Base-by-base conservation (phyloP, 1,140 invertebrate species). In the Orius insidiosus region DNA sequence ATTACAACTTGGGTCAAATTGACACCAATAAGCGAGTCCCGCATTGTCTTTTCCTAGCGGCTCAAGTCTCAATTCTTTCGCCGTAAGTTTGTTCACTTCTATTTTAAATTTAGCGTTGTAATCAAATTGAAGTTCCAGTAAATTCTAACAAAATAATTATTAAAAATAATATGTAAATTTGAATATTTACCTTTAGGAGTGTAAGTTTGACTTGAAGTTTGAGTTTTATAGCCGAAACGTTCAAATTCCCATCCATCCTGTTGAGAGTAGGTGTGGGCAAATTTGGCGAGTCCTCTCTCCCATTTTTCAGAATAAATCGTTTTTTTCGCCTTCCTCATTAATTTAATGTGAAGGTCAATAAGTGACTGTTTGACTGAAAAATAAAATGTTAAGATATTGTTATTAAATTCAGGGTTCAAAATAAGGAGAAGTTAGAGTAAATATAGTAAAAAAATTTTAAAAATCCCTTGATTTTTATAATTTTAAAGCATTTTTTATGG, bases 181-280 rank as follows among this genome's bases (percentile, higher is more conserved):
- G n/a, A 33, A 33, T 33, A 6, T 39, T 54, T 67, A 77, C 78
- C 74, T 94, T 93, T 37, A 97, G 70, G 54, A 94, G 70, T 52
- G 80, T 72, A 50, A 96, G 68, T 70, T 95, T 95, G 5, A 90
- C 78, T 56, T 75, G 71, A 35, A 88, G 66, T 55, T 83, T 51
- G 86, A 76, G 67, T 93, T 88, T 87, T 88, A 63, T 94, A 98
- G 32, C 92, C 90, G 73, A 92, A 92, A 51, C 86, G 71, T 64
- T 96, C 93, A 38, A 97, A 69, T 68, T 96, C 89, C 89, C 89
- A 95, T 47, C 83, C 89, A 74, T 96, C 92, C 58, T 89, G 80
- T 18, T 68, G 62, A 36, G 78, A 82, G 60, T 87, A 90, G 32
- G 76, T 75, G 58, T 90, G 80, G 66, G 85, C 88, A 67, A 94